phyloP scores from a whole-genome alignment of 30 jellyfish, hydroid and myxozoan species.

The Aurelia aurita region DNA sequence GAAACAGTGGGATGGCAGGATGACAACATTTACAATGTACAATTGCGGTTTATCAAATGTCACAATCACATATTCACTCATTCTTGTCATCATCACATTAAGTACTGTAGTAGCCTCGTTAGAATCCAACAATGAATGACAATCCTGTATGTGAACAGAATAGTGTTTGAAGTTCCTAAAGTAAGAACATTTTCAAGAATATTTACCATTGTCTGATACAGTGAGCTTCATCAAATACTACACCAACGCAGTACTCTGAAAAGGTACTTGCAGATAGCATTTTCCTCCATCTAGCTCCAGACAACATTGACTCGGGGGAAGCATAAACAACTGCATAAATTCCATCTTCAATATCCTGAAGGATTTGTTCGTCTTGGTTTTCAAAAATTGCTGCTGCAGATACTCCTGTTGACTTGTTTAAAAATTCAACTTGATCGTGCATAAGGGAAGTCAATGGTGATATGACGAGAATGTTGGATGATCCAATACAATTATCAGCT shows the following conservation, averaged over 20 bases:
- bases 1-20: background rate
- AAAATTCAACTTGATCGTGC: too few relatives aligned
- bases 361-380: background rate
- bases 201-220: too few relatives aligned
- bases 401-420: background rate
- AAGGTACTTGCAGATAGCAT: background rate
- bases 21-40: background rate
- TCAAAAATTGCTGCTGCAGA: background rate
- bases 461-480: too few relatives aligned
- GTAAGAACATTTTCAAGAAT: too few relatives aligned
- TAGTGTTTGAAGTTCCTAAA: too few relatives aligned
- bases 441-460: background rate
- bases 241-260: background rate
- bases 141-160: too few relatives aligned
- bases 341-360: background rate
- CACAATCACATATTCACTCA: background rate
- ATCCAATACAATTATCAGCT: too few relatives aligned
- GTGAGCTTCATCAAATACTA: background rate
- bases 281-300: background rate
- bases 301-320: background rate
- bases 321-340: background rate
- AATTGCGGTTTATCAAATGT: background rate
- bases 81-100: background rate
- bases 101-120: conserved; percentile 4
- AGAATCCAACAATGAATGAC: background rate